Evolutionary conservation across 1,140 invertebrate genomes (phyloP), one percentile per base, ranked within the genome.

Genomic region (Lucilia cuprina): DNA sequence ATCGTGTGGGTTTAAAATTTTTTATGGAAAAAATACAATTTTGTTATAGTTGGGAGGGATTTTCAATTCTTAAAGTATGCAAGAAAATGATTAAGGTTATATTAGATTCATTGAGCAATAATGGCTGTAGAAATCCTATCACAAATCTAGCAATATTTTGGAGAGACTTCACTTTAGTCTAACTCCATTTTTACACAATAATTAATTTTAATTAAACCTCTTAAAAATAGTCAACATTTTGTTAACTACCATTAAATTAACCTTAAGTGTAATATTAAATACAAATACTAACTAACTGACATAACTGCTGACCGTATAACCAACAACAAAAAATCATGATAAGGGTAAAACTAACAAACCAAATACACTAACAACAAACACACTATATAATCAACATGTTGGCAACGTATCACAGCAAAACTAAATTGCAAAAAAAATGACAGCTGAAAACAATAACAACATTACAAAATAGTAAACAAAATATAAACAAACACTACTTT

Each of bases 361-460:
- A n/a, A n/a, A n/a, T n/a, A n/a, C n/a, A n/a, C n/a, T n/a, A n/a
- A 0, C 49, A 49, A 49, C 49, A 49, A 49, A 55, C 12, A 17
- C 74, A 77, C 74, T 35, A 77, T 77, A 30, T 30, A 77, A 77
- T 77, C 74, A 77, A 77, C 74, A 41, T 77, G 74, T 75, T 75
- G 74, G 74, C 50, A 55, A 55, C 50, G 17, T 55, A 2, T 55
- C 50, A 49, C 5, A 14, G 25, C 25, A 30, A 30, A 30, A 30
- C 50, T 12, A 55, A 55, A 5, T 13, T 30, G 25, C 25, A 30
- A 30, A 30, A 30, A 30, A 30, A 30, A 55, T n/a, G 17, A 55
- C 50, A 55, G 50, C 50, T 5, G 17, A 2, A 1, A 55, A 55
- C 9, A 55, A 55, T 12, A 55, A 55, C 12, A 55, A 17, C 1